These are phyloP conservation scores for Limnephilus marmoratus DNA, from an alignment of 2,888 invertebrate species.

Conservation along the genomic window DNA sequence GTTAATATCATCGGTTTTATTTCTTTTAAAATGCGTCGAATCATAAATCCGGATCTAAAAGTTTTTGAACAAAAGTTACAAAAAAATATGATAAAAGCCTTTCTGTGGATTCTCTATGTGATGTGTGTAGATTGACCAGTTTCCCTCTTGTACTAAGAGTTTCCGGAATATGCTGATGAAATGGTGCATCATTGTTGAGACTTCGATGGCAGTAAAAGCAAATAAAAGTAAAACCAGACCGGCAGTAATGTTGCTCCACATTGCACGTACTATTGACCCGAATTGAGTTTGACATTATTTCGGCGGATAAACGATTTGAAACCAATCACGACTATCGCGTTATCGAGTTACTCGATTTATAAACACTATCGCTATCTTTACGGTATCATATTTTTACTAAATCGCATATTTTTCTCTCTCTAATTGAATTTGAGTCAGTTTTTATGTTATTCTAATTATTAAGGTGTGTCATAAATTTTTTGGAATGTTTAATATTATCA, in stretches of 20 bases:
- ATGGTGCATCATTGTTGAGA: neutral
- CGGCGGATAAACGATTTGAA: neutral
- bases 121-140: too few relatives aligned
- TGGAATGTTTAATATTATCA: neutral
- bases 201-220: neutral
- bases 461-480: neutral
- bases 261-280: constrained; percentile 26
- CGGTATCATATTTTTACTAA: neutral
- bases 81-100: too few relatives aligned
- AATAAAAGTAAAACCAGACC: neutral
- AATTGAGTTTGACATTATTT: constrained; percentile 33
- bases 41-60: too few relatives aligned
- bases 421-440: neutral
- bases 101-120: too few relatives aligned
- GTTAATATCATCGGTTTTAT: too few relatives aligned
- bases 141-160: too few relatives aligned
- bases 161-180: neutral
- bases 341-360: neutral
- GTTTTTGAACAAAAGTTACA: too few relatives aligned
- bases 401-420: neutral
- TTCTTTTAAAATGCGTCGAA: too few relatives aligned
- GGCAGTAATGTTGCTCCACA: constrained; percentile 7
- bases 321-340: neutral
- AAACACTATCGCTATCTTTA: constrained; percentile 9
- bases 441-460: neutral